Base-by-base conservation (phyloP, 2,113 vertebrate species). In the Caranx ignobilis region DNA sequence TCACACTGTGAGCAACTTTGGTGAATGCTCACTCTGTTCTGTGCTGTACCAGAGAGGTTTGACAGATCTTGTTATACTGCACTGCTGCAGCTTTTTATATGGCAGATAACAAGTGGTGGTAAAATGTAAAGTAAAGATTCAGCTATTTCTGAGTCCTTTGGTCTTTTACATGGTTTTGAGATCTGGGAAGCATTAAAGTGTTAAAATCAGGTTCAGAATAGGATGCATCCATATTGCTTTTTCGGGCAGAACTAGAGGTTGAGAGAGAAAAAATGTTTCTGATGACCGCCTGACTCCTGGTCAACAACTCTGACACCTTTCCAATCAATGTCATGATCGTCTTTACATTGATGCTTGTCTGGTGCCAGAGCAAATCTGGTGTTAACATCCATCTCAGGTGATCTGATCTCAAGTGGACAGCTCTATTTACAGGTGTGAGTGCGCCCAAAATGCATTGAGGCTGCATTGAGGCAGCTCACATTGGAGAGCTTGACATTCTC, bases 1-100 rank as follows among this genome's bases (percentile, higher is more conserved):
- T 83, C 84, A 71, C 12, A 48, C 83, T 81, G 71, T 64, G 73
- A 78, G 69, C 65, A 75, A 65, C 67, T 70, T 56, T 69, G 67
- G 21, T 55, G 43, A 77, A 71, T 75, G 82, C 69, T 88, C 64
- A 75, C 31, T 84, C 78, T 37, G 2, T 59, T 73, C 55, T 71
- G 72, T 41, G 56, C 31, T 16, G 35, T 15, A 2, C 34, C 26
- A 65, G 5, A 21, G 54, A 57, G 32, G 48, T 34, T 39, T 32
- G 43, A 70, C 5, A 63, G 37, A 67, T 59, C 8, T 18, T 35
- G 15, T 11, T 39, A 19, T 39, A 18, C 35, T 18, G 59, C 15
- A 19, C 45, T 67, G 12, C n/a, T 19, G 71, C 8, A 2, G 39
- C 55, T 19, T 65, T 37, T 74, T 55, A 39, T 32, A 15, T 1